Conservation (phyloP, 1,140 invertebrate genomes). For the Argopecten irradians region DNA sequence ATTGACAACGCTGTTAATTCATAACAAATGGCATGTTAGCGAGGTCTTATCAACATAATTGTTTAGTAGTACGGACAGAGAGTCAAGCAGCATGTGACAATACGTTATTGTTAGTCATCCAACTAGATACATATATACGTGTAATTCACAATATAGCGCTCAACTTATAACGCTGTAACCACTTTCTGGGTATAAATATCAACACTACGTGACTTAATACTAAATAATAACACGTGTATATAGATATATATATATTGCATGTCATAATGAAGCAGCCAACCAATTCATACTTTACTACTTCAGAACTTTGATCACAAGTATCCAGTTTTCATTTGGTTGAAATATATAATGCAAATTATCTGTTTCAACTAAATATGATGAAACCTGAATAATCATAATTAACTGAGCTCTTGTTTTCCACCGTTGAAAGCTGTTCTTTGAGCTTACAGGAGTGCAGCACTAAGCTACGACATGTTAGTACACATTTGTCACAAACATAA, state of each 20-base stretch:
- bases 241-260: not conserved
- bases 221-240: slow-evolving; percentile 23
- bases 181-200: slow-evolving; percentile 7
- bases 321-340: not conserved
- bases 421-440: not conserved
- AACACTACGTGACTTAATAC: slow-evolving; percentile 8
- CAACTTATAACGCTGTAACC: slow-evolving; percentile 21
- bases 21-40: slow-evolving; percentile 15
- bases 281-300: slow-evolving; percentile 5
- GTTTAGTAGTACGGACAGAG: slow-evolving; percentile 44
- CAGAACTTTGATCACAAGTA: not conserved
- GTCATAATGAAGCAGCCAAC: slow-evolving; percentile 20
- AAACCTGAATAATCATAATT: not conserved
- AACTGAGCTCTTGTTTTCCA: not conserved
- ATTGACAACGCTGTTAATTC: not conserved
- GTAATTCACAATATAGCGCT: slow-evolving; percentile 11
- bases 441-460: not conserved
- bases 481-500: not conserved
- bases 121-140: not conserved
- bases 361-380: not conserved
- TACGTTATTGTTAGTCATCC: slow-evolving; percentile 34
- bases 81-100: slow-evolving; percentile 40
- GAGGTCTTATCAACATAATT: not conserved
- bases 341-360: not conserved
- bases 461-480: not conserved